These are phyloP conservation scores for Acanthaster planci DNA, from an alignment of 35 echinoderm and acorn worm genomes.

Conservation along the genomic window DNA sequence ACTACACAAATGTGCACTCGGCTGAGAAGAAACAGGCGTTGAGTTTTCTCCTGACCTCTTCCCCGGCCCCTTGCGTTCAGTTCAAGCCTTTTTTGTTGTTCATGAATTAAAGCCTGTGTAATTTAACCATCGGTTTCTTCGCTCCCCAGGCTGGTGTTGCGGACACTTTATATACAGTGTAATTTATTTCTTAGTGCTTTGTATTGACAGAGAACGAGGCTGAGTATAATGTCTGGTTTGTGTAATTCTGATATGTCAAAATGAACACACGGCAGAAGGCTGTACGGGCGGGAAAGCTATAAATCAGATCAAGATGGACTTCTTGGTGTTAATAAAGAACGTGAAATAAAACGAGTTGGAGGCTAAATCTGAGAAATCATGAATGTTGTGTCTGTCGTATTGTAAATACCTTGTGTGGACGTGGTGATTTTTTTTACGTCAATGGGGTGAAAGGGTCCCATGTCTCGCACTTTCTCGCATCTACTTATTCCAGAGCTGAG, in stretches of 20 bases:
- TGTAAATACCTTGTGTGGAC: too few species aligned
- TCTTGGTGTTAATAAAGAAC: slow-evolving; percentile 17
- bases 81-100: neutral
- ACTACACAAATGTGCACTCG: too few species aligned
- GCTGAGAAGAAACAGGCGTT: neutral
- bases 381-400: slow-evolving; percentile 6
- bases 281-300: neutral
- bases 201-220: slow-evolving; percentile 23
- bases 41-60: neutral
- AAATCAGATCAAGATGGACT: slow-evolving; percentile 2
- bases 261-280: neutral
- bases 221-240: slow-evolving; percentile 17
- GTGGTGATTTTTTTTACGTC: too few species aligned
- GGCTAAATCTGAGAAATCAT: neutral
- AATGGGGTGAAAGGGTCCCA: neutral
- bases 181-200: slow-evolving; percentile 27
- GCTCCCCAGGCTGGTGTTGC: neutral
- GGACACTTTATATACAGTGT: slow-evolving; percentile 19
- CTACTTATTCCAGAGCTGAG: too few species aligned
- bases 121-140: slow-evolving; percentile 18
- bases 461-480: neutral
- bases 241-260: slow-evolving; percentile 10
- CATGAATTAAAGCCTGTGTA: slow-evolving; percentile 17
- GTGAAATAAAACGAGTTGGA: slow-evolving; percentile 24
- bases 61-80: neutral